Conservation (phyloP, 2,888 invertebrate species). For the Stenichneumon culpator region DNA sequence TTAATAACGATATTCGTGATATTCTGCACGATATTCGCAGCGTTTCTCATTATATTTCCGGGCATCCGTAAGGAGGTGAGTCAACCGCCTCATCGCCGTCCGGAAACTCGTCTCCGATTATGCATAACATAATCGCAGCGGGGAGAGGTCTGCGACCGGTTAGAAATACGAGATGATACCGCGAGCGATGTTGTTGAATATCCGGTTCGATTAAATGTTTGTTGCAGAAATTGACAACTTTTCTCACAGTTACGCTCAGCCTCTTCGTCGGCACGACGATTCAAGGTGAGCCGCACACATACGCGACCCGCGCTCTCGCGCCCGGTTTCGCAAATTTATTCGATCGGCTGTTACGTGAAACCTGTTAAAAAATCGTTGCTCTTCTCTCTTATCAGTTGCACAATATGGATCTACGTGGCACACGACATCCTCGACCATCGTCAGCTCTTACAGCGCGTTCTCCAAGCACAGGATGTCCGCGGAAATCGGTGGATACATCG, state of each 20-base stretch:
- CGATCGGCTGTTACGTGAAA: background rate
- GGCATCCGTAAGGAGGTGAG: constrained; percentile 97
- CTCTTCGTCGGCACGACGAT: constrained; percentile 97
- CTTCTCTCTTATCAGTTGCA: constrained; percentile 88
- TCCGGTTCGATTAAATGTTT: constrained; percentile 11
- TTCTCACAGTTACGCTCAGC: constrained; percentile 96
- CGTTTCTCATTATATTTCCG: constrained; percentile 98
- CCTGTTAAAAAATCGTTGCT: constrained; percentile 22
- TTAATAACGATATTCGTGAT: constrained; percentile 94
- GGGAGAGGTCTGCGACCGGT: background rate
- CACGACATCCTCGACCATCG: constrained; percentile 92
- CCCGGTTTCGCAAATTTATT: constrained; percentile 1
- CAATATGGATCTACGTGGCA: constrained; percentile 97
- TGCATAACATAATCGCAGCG: background rate
- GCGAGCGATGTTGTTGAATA: background rate
- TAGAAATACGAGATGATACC: constrained; percentile 10
- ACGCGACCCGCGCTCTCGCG: background rate
- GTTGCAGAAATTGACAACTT: constrained; percentile 96
- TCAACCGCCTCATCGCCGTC: constrained; percentile 33
- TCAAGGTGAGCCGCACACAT: constrained; percentile 90
- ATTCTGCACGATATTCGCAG: constrained; percentile 96
- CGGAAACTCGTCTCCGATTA: constrained; percentile 10
- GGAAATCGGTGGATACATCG: constrained; percentile 96
- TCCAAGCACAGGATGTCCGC: constrained; percentile 95
- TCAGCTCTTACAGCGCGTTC: constrained; percentile 96